Evolutionary conservation across 2,888 invertebrate species (phyloP).

Genomic region (Gonocerus acuteangulatus): DNA sequence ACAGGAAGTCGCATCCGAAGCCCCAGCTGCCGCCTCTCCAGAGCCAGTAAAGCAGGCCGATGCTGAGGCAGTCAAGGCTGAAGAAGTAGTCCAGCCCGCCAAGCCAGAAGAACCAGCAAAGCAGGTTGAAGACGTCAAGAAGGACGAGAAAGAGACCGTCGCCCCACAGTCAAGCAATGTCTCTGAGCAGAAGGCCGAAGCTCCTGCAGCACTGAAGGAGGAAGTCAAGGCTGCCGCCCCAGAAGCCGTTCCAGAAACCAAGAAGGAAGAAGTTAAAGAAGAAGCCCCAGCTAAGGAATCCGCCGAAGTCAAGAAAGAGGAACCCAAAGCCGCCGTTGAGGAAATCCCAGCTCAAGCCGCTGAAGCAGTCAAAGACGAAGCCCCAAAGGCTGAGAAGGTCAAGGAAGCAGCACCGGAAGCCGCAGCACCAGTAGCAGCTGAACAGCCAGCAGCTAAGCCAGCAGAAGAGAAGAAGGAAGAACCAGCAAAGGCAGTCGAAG

Average conservation of each 20-base stretch:
- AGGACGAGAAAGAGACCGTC: conserved; percentile 31
- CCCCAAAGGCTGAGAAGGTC: conserved; percentile 33
- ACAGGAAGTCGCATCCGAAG: conserved; percentile 37
- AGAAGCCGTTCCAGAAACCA: conserved; percentile 37
- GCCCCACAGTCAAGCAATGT: conserved; percentile 23
- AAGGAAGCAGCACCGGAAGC: conserved; percentile 30
- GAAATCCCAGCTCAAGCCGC: conserved; percentile 10
- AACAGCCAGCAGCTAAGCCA: not conserved
- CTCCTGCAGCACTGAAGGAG: conserved; percentile 41
- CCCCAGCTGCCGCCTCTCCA: conserved; percentile 30
- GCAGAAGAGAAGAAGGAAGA: conserved; percentile 35
- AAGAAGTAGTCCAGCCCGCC: not conserved
- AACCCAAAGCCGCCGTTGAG: conserved; percentile 30
- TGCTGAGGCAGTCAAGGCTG: conserved; percentile 26
- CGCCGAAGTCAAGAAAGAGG: conserved; percentile 29
- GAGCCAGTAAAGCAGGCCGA: conserved; percentile 35
- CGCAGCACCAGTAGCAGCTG: conserved; percentile 29
- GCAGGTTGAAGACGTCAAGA: conserved; percentile 27
- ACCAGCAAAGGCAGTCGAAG: conserved; percentile 6
- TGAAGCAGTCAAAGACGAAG: conserved; percentile 32
- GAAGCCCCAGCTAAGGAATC: conserved; percentile 40
- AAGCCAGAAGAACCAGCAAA: not conserved
- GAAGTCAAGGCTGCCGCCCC: conserved; percentile 28
- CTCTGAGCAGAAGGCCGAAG: conserved; percentile 41
- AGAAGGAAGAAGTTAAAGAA: conserved; percentile 36